Percentiles rank a stretch among this genome's conserved stretches.
Conservation (phyloP, 2,113 vertebrate species). For the Gracilinanus agilis region DNA sequence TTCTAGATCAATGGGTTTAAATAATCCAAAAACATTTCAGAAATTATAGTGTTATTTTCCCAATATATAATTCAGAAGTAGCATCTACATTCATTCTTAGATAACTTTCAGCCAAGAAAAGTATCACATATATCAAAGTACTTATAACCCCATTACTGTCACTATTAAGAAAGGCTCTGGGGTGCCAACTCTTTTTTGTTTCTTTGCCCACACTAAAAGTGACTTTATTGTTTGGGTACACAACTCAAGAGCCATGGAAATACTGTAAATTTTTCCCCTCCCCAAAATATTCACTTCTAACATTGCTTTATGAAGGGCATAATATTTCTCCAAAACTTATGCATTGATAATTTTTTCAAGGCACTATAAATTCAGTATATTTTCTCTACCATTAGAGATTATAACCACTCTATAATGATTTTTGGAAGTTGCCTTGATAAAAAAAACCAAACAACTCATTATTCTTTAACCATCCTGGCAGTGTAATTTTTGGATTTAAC, state of each 20-base stretch:
- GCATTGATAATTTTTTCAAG: constrained; percentile 12
- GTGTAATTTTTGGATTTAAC: background rate
- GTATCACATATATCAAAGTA: constrained; percentile 12
- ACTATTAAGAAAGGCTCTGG: constrained; percentile 37
- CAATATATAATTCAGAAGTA: constrained; percentile 39
- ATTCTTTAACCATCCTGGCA: background rate
- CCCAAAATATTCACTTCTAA: constrained; percentile 3
- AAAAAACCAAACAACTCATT: background rate
- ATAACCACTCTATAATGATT: background rate
- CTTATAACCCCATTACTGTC: constrained; percentile 31
- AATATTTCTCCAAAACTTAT: constrained; percentile 18
- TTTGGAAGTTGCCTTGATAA: background rate
- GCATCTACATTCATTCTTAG: constrained; percentile 17
- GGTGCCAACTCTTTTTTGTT: background rate
- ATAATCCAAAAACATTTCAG: constrained; percentile 42
- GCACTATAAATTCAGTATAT: background rate
- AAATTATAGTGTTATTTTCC: constrained; percentile 41
- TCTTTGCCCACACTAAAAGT: constrained; percentile 39
- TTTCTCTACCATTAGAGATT: background rate
- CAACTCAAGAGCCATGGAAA: constrained; percentile 38
- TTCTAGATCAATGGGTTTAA: constrained; percentile 53
- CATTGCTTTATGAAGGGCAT: constrained; percentile 18
- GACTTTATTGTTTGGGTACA: constrained; percentile 7
- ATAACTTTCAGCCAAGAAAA: constrained; percentile 35
- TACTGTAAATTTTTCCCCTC: background rate